These are phyloP conservation scores for Cydia strobilella DNA, from an alignment of 1,140 invertebrate species.

Conservation along the genomic window DNA sequence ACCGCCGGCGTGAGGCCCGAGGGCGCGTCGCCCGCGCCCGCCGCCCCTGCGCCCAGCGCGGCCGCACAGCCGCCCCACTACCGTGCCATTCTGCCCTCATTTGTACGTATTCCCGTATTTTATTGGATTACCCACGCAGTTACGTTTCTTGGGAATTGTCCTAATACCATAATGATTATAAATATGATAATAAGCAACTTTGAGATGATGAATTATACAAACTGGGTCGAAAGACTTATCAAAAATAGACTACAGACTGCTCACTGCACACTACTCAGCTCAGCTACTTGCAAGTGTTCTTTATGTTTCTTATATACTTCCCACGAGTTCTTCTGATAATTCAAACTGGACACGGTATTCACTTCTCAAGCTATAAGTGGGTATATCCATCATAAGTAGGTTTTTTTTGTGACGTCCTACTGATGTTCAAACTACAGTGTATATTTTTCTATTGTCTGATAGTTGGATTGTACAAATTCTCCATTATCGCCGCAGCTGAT, in stretches of 20 bases:
- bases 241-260: too few relatives aligned
- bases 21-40: constrained; percentile 82
- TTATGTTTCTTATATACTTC: too few relatives aligned
- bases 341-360: too few relatives aligned
- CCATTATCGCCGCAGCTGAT: constrained; percentile 53
- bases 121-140: neutral
- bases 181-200: too few relatives aligned
- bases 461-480: constrained; percentile 31
- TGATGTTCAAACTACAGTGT: constrained; percentile 15
- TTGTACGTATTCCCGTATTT: constrained; percentile 80
- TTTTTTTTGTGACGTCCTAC: constrained; percentile 3
- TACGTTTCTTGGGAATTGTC: neutral
- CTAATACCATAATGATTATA: neutral
- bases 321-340: too few relatives aligned
- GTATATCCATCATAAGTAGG: neutral
- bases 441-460: constrained; percentile 26
- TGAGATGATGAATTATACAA: too few relatives aligned
- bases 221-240: too few relatives aligned
- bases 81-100: constrained; percentile 87
- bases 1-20: constrained; percentile 81
- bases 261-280: too few relatives aligned
- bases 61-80: constrained; percentile 81
- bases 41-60: constrained; percentile 83
- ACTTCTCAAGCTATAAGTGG: neutral
- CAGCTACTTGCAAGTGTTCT: too few relatives aligned